Percentiles rank a stretch among this genome's conserved stretches.
Conservation (phyloP, 2,888 invertebrate genomes). For the Anoplius nigerrimus region DNA sequence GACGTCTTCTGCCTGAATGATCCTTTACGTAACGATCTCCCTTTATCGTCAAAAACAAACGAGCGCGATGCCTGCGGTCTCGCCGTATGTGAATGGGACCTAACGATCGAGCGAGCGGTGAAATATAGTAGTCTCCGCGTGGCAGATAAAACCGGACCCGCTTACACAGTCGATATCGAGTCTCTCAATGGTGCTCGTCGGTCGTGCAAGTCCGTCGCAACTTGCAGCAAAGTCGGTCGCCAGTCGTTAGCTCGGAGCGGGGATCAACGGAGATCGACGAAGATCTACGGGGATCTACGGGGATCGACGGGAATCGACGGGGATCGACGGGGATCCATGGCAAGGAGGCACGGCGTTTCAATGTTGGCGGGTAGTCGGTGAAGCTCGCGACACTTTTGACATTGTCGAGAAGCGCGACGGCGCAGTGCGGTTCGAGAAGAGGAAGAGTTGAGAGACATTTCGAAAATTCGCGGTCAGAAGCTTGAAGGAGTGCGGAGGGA, state of each 20-base stretch:
- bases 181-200: slow-evolving; percentile 38
- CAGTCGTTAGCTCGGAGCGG: neutral
- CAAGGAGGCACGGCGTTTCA: too few species aligned
- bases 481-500: too few species aligned
- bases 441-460: too few species aligned
- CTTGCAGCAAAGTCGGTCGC: neutral
- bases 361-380: too few species aligned
- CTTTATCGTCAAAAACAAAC: too few species aligned
- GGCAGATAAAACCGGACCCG: slow-evolving; percentile 49
- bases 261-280: too few species aligned
- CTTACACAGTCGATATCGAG: slow-evolving; percentile 59
- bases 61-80: neutral
- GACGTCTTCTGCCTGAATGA: too few species aligned
- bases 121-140: slow-evolving; percentile 16
- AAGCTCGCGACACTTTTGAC: too few species aligned
- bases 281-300: neutral
- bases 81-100: slow-evolving; percentile 31
- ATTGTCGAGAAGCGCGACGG: too few species aligned
- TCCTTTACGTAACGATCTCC: too few species aligned
- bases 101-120: slow-evolving; percentile 24
- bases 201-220: slow-evolving; percentile 17
- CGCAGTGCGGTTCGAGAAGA: too few species aligned
- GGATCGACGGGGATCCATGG: neutral
- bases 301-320: neutral
- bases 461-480: too few species aligned